phyloP scores from a whole-genome alignment of 1,140 invertebrate genomes.

The Cheumatopsyche charites region DNA sequence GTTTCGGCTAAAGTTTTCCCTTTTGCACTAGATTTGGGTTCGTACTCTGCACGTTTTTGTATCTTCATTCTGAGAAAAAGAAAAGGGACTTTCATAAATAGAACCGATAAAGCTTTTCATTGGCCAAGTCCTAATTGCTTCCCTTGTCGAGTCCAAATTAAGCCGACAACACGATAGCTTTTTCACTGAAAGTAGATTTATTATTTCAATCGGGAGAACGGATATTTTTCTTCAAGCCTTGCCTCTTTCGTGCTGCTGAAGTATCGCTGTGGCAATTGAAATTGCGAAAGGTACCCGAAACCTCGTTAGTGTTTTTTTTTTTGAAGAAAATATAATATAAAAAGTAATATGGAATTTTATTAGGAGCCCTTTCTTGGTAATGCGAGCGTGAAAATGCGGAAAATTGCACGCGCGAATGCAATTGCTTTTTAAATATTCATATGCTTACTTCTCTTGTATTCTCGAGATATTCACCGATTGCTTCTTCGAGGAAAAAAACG shows the following conservation, averaged over 20 bases:
- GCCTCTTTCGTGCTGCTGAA: not conserved
- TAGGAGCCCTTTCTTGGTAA: not conserved
- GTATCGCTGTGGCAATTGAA: not conserved
- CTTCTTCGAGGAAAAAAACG: not conserved
- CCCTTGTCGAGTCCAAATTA: constrained; percentile 42
- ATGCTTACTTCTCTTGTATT: constrained; percentile 5
- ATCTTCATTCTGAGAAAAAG: not conserved
- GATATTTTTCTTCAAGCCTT: constrained; percentile 2
- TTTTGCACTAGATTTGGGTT: too few species aligned
- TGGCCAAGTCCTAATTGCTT: constrained; percentile 41
- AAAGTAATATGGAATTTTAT: constrained; percentile 3
- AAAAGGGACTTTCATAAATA: constrained; percentile 33
- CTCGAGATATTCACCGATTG: constrained; percentile 6
- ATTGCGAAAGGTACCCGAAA: not conserved
- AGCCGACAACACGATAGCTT: constrained; percentile 22
- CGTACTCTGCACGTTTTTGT: too few species aligned
- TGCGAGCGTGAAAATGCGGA: constrained; percentile 4
- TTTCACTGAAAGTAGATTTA: constrained; percentile 31
- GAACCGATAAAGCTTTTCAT: constrained; percentile 36
- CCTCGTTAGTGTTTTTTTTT: not conserved
- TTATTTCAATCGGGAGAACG: constrained; percentile 38
- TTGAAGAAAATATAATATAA: too few species aligned
- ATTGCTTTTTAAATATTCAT: constrained; percentile 47
- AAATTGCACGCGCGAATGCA: constrained; percentile 36
- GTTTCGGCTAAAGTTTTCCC: too few species aligned